These are phyloP conservation scores for Leptopilina boulardi DNA, from an alignment of 1,140 invertebrate species.

Conservation along the genomic window DNA sequence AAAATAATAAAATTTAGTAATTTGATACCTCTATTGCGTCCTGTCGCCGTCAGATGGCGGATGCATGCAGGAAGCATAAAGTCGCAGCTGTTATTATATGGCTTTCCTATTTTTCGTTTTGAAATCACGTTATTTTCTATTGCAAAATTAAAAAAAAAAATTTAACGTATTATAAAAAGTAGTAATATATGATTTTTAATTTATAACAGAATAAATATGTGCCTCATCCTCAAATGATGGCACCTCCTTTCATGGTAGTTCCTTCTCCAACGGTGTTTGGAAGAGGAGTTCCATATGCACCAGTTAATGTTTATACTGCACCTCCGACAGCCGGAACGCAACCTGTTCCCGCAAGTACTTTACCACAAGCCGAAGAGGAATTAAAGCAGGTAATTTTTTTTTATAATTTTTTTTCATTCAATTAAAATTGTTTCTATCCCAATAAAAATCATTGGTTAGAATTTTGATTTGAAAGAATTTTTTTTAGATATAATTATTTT, in stretches of 20 bases:
- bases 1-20: no score
- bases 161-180: no score
- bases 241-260: conserved; percentile 80
- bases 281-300: conserved; percentile 65
- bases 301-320: conserved; percentile 74
- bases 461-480: no score
- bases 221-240: conserved; percentile 55
- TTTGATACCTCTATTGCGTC: no score
- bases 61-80: conserved; percentile 11
- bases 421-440: conserved; percentile 14
- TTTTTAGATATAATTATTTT: no score
- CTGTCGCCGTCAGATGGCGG: no score
- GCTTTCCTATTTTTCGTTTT: no score
- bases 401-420: background rate
- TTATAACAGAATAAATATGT: conserved; percentile 57
- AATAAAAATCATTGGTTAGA: background rate
- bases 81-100: conserved; percentile 39
- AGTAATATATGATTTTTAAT: conserved; percentile 26
- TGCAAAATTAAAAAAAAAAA: no score
- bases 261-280: conserved; percentile 74
- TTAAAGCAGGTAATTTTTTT: conserved; percentile 84
- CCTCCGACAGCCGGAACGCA: conserved; percentile 64
- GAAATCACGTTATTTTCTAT: no score
- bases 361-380: conserved; percentile 81
- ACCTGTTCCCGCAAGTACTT: conserved; percentile 68